These are phyloP conservation scores for Trochalopteron elliotii DNA, from an alignment of 2,113 vertebrate genomes.

Conservation along the genomic window DNA sequence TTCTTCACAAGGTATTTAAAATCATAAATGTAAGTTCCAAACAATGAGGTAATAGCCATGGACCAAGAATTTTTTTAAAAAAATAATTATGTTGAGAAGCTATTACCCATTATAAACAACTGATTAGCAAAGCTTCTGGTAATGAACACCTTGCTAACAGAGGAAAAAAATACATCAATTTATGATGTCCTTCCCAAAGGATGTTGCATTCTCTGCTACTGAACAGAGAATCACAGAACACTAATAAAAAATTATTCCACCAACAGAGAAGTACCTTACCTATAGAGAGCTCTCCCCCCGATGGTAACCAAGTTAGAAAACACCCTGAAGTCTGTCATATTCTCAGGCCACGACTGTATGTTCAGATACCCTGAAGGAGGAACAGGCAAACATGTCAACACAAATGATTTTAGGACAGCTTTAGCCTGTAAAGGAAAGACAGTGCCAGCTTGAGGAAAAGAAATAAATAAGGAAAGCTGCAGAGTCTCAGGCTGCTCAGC, in stretches of 20 bases:
- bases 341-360: slow-evolving; percentile 97
- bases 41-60: background rate
- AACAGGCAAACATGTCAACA: background rate
- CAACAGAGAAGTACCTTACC: slow-evolving; percentile 68
- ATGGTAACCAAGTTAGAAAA: slow-evolving; percentile 95
- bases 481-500: background rate
- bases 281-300: slow-evolving; percentile 91
- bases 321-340: slow-evolving; percentile 96
- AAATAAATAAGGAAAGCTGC: background rate
- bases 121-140: background rate
- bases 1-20: background rate
- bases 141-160: background rate
- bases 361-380: slow-evolving; percentile 88
- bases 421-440: background rate
- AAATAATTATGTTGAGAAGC: background rate
- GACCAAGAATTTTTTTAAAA: background rate
- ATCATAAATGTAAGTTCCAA: background rate
- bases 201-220: background rate
- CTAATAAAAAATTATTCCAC: background rate
- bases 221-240: background rate
- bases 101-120: background rate
- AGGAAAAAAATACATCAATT: background rate
- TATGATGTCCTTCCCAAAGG: background rate
- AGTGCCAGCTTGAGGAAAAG: background rate
- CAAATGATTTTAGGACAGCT: background rate